Conservation (phyloP, 2,888 invertebrate genomes). For the Pterostichus niger region DNA sequence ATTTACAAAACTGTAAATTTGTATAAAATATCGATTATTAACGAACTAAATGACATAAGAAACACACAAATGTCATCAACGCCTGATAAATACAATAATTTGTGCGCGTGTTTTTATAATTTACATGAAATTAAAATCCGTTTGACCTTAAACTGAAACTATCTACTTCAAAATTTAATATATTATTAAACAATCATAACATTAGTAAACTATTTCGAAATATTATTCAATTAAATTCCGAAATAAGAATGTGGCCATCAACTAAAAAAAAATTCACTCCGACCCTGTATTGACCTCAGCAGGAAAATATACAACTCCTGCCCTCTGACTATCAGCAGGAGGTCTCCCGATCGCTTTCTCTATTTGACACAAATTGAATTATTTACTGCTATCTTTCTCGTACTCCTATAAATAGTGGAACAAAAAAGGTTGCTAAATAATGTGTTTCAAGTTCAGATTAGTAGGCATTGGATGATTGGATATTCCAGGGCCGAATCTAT, state of each 20-base stretch:
- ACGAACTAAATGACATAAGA: too few relatives aligned
- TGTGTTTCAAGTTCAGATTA: constrained; percentile 30
- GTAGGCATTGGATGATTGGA: constrained; percentile 1
- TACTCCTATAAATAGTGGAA: neutral
- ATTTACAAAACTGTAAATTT: too few relatives aligned
- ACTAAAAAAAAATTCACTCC: neutral
- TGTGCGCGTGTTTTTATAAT: neutral
- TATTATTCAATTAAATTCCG: constrained; percentile 21
- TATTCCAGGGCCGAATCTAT: constrained; percentile 33
- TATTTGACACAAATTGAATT: neutral
- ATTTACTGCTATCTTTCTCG: neutral
- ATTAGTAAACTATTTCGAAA: neutral
- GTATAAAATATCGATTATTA: too few relatives aligned
- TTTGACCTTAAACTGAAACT: neutral
- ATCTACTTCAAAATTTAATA: neutral
- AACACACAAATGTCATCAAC: too few relatives aligned
- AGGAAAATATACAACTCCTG: constrained; percentile 12
- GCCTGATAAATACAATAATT: neutral
- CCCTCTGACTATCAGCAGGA: constrained; percentile 10
- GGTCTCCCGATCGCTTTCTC: neutral
- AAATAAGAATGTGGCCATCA: constrained; percentile 8
- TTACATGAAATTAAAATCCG: constrained; percentile 3
- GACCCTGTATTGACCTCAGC: constrained; percentile 23
- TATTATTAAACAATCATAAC: neutral
- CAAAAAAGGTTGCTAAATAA: neutral